Conservation (phyloP, 92 coral and sea anemone species). For the Epizoanthus illoricatus region DNA sequence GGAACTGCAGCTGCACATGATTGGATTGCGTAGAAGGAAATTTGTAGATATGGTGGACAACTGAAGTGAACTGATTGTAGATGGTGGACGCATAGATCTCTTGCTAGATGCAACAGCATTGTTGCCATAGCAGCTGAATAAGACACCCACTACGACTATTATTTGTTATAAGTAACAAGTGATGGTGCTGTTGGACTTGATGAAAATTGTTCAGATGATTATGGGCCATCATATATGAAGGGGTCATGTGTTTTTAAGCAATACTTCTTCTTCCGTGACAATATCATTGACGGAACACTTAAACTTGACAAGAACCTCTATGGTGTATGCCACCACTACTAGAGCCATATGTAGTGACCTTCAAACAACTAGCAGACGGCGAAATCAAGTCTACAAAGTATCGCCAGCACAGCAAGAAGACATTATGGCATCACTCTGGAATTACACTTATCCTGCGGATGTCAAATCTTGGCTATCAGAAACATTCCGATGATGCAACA, state of each 20-base stretch:
- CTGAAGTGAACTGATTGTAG: not conserved
- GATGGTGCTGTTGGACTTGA: constrained; percentile 13
- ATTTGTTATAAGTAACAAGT: constrained; percentile 3
- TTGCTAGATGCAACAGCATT: constrained; percentile 18
- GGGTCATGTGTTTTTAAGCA: constrained; percentile 16
- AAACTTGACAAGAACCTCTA: constrained; percentile 27
- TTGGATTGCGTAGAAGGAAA: not conserved
- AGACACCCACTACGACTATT: constrained; percentile 18
- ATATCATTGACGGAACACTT: constrained; percentile 28
- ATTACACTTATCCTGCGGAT: too few species aligned
- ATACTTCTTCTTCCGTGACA: constrained; percentile 34
- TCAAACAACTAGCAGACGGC: not conserved
- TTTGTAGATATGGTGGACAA: constrained; percentile 20
- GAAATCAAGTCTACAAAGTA: constrained; percentile 5
- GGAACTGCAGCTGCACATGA: not conserved
- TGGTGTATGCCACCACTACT: constrained; percentile 22
- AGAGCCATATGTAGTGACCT: constrained; percentile 38
- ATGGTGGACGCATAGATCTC: not conserved
- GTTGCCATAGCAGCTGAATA: constrained; percentile 42
- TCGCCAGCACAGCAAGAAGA: constrained; percentile 17
- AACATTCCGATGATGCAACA: too few species aligned
- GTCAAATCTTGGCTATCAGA: too few species aligned
- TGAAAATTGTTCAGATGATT: constrained; percentile 2
- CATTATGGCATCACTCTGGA: not conserved
- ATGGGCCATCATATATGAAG: constrained; percentile 5